These are phyloP conservation scores for Campylomormyrus tamandua DNA, from an alignment of 2,113 vertebrate genomes.

Conservation along the genomic window DNA sequence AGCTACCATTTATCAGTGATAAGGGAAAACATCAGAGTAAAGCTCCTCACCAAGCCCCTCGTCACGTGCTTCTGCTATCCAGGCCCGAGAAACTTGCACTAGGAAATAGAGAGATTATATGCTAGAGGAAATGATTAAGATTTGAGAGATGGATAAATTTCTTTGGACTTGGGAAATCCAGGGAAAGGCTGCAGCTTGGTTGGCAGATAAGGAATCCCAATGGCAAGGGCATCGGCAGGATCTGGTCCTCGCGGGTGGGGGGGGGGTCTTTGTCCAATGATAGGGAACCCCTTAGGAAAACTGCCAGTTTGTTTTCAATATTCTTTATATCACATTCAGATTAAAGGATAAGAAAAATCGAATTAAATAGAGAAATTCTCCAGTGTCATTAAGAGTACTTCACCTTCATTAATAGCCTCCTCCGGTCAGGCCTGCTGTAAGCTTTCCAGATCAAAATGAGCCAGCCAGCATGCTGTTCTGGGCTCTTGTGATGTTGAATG, in stretches of 20 bases:
- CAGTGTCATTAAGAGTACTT: background rate
- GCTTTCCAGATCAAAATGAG: conserved; percentile 4
- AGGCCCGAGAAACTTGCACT: background rate
- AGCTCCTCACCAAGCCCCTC: background rate
- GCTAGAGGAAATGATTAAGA: background rate
- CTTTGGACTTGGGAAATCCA: background rate
- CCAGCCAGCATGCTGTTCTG: background rate
- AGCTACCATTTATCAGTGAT: background rate
- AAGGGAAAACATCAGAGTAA: background rate
- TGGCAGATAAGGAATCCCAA: background rate
- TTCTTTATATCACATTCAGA: background rate
- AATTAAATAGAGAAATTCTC: background rate
- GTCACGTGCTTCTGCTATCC: background rate
- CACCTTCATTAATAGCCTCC: background rate
- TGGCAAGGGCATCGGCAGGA: background rate
- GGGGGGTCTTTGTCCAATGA: no score
- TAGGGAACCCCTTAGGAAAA: background rate
- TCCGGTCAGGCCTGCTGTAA: background rate
- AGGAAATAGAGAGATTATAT: background rate
- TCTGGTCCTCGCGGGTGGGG: background rate
- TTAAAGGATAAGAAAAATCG: background rate
- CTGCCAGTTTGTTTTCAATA: background rate
- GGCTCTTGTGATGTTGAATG: background rate
- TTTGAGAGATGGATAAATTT: background rate
- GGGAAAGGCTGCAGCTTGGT: background rate